A percentile compares a stretch with the other conserved stretches of the same genome.
Evolutionary conservation across 2,113 vertebrate species (phyloP).

Genomic region (human (Homo sapiens)): DNA sequence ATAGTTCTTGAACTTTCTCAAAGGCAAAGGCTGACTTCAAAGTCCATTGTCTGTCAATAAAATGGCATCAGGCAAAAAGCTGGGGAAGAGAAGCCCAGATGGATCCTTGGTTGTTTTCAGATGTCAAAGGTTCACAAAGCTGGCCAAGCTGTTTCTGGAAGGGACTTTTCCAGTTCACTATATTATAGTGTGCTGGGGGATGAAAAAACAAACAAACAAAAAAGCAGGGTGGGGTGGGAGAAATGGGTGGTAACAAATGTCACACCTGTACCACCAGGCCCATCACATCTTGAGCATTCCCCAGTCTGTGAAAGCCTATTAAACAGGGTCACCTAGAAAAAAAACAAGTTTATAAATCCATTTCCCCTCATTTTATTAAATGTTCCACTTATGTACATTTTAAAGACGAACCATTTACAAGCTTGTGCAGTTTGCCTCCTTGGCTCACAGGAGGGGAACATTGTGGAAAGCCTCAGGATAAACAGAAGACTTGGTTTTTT

Average conservation of each 20-base stretch:
- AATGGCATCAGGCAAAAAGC: constrained; percentile 62
- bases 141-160: constrained; percentile 43
- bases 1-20: constrained; percentile 70
- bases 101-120: constrained; percentile 22
- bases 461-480: constrained; percentile 68
- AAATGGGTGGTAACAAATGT: not conserved
- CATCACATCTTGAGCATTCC: constrained; percentile 21
- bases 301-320: constrained; percentile 58
- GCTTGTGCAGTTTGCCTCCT: constrained; percentile 77
- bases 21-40: constrained; percentile 55
- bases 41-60: constrained; percentile 52
- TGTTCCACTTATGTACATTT: constrained; percentile 83
- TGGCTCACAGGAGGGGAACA: constrained; percentile 63
- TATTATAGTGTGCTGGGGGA: constrained; percentile 68
- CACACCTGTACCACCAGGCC: constrained; percentile 39
- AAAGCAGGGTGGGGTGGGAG: not conserved
- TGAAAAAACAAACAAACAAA: not conserved
- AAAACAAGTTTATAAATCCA: constrained; percentile 81
- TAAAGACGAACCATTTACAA: constrained; percentile 82
- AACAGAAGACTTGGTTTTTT: constrained; percentile 62
- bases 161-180: constrained; percentile 68
- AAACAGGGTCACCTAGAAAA: constrained; percentile 66
- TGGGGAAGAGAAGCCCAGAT: constrained; percentile 45
- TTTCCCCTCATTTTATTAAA: constrained; percentile 85
- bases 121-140: constrained; percentile 33